Conservation (phyloP, 2,797 vertebrate species). For the Chromobotia macracanthus region DNA sequence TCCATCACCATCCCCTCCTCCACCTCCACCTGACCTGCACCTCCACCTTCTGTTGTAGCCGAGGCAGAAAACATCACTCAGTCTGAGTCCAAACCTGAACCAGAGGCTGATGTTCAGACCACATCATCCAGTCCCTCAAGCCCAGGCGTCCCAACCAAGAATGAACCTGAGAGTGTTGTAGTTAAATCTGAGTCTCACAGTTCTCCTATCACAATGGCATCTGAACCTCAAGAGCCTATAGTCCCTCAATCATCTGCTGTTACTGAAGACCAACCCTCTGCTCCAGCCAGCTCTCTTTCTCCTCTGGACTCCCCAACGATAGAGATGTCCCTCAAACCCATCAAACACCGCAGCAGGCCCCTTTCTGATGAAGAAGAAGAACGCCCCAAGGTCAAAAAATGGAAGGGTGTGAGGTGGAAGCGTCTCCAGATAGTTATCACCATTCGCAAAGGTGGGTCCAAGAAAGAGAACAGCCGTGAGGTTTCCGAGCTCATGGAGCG, state of each 20-base stretch:
- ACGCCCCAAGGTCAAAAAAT: conserved; percentile 90
- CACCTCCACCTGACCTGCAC: conserved; percentile 63
- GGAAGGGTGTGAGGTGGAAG: conserved; percentile 98
- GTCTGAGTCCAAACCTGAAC: conserved; percentile 55
- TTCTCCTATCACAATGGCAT: conserved; percentile 31
- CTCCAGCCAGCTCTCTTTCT: conserved; percentile 59
- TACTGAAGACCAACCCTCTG: conserved; percentile 44
- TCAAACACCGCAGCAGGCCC: conserved; percentile 83
- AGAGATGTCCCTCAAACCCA: conserved; percentile 72
- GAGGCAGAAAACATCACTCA: conserved; percentile 67
- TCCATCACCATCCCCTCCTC: conserved; percentile 89
- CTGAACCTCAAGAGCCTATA: conserved; percentile 55
- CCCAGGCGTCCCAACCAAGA: conserved; percentile 34
- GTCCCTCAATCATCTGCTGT: conserved; percentile 28
- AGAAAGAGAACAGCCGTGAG: conserved; percentile 88
- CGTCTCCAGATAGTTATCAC: conserved; percentile 90
- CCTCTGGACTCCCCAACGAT: conserved; percentile 69
- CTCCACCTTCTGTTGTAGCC: conserved; percentile 59
- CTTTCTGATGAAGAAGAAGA: conserved; percentile 81
- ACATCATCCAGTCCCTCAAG: conserved; percentile 40
- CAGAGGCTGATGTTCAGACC: conserved; percentile 51
- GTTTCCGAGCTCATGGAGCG: conserved; percentile 94
- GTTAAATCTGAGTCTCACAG: conserved; percentile 45
- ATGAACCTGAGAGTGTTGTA: conserved; percentile 46
- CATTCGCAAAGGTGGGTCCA: conserved; percentile 88